Evolutionary conservation across 2,113 vertebrate species (phyloP).

Genomic region (Candoia aspera): DNA sequence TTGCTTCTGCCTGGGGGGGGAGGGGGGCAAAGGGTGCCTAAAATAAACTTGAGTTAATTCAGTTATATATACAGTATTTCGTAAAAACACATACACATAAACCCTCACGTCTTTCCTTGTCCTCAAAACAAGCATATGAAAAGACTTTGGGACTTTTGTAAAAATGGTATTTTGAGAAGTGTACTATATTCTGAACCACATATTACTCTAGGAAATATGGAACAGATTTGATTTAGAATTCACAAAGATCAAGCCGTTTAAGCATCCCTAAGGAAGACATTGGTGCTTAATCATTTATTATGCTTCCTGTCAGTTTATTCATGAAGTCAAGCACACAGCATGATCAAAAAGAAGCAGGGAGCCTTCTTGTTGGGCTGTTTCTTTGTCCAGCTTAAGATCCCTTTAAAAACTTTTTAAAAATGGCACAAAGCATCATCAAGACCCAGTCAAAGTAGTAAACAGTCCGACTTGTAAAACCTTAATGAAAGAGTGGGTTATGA

Average conservation of each 20-base stretch:
- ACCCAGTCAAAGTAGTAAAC: neutral
- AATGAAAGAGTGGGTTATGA: conserved; percentile 11
- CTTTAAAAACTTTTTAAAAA: neutral
- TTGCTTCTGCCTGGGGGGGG: neutral
- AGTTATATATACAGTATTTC: neutral
- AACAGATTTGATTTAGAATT: neutral
- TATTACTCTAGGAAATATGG: neutral
- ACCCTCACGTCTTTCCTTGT: neutral
- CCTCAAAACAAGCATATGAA: neutral
- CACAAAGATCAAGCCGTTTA: neutral
- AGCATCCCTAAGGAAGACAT: neutral
- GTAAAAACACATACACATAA: neutral
- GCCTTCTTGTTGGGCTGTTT: neutral
- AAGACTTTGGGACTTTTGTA: neutral
- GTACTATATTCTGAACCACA: neutral
- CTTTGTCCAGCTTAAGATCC: neutral
- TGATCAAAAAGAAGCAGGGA: neutral
- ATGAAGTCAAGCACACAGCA: neutral
- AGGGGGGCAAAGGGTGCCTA: neutral
- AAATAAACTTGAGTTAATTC: neutral
- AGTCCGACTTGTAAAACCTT: conserved; percentile 17
- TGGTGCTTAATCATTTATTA: neutral
- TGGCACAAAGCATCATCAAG: neutral
- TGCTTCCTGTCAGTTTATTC: neutral
- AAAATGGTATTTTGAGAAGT: neutral